phyloP scores from a whole-genome alignment of 2,797 vertebrate species.

The Hybognathus amarus region DNA sequence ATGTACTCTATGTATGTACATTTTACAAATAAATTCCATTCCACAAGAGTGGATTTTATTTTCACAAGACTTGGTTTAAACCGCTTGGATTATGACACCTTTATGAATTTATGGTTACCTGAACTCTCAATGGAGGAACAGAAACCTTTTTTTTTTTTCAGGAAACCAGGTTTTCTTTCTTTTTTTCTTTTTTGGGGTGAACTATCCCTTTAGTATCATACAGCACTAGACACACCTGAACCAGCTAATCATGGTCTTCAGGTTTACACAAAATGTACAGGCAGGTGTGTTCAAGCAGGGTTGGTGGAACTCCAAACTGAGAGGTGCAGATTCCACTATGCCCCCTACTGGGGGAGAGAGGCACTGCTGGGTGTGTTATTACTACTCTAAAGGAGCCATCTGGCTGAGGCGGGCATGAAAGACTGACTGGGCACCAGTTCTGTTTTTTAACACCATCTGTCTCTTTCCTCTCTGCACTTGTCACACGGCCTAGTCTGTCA shows the following conservation, averaged over 20 bases:
- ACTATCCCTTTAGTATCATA: too few species aligned
- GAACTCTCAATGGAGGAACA: not conserved
- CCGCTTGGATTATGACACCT: not conserved
- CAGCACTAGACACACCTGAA: not conserved
- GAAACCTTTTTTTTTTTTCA: too few species aligned
- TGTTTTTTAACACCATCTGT: conserved; percentile 70
- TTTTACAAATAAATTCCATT: too few species aligned
- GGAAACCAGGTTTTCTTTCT: not conserved
- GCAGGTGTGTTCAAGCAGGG: not conserved
- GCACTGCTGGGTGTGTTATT: conserved; percentile 46
- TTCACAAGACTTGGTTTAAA: not conserved
- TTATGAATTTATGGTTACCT: not conserved
- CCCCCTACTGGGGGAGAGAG: conserved; percentile 53
- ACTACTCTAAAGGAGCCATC: conserved; percentile 62
- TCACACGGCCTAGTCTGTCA: conserved; percentile 1
- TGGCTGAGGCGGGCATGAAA: conserved; percentile 63
- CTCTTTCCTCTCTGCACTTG: conserved; percentile 29
- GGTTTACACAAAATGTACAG: not conserved
- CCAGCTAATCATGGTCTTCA: not conserved
- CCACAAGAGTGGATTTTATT: too few species aligned
- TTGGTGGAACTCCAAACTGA: conserved; percentile 4
- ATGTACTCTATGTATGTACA: not conserved
- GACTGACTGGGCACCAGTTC: conserved; percentile 59
- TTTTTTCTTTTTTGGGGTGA: too few species aligned
- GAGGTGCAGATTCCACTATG: conserved; percentile 9